Conservation (phyloP, 2,888 invertebrate species). For the Drosophila algonquin region DNA sequence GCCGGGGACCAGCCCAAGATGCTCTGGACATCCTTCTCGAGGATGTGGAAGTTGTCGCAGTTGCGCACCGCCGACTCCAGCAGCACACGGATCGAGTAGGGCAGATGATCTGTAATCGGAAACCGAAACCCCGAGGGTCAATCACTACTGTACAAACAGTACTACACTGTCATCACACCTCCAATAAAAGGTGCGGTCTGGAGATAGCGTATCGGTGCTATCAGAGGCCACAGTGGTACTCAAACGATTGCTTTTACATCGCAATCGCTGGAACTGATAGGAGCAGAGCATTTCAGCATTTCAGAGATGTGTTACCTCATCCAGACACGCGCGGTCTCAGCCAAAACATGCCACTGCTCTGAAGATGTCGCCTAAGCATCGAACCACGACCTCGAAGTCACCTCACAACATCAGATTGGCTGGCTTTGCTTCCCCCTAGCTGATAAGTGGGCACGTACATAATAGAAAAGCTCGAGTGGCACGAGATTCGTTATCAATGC, state of each 20-base stretch:
- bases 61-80: slow-evolving; percentile 98
- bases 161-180: not conserved
- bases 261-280: not conserved
- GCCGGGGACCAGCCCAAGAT: slow-evolving; percentile 93
- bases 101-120: slow-evolving; percentile 88
- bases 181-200: not conserved
- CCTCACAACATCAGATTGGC: slow-evolving; percentile 49
- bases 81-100: slow-evolving; percentile 95
- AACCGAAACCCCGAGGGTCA: not conserved
- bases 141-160: not conserved
- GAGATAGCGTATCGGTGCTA: not conserved
- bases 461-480: slow-evolving; percentile 17
- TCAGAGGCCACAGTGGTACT: slow-evolving; percentile 12
- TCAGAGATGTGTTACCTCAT: not conserved
- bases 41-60: slow-evolving; percentile 97
- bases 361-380: slow-evolving; percentile 24
- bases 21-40: slow-evolving; percentile 92
- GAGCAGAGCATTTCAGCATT: too few relatives aligned
- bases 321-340: slow-evolving; percentile 15
- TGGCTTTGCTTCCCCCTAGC: slow-evolving; percentile 25
- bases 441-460: slow-evolving; percentile 56
- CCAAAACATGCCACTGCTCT: slow-evolving; percentile 33
- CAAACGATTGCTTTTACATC: slow-evolving; percentile 24
- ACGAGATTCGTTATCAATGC: slow-evolving; percentile 48
- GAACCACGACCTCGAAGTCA: slow-evolving; percentile 38